These are phyloP conservation scores for Argopecten irradians DNA, from an alignment of 1,140 invertebrate genomes.

Conservation along the genomic window DNA sequence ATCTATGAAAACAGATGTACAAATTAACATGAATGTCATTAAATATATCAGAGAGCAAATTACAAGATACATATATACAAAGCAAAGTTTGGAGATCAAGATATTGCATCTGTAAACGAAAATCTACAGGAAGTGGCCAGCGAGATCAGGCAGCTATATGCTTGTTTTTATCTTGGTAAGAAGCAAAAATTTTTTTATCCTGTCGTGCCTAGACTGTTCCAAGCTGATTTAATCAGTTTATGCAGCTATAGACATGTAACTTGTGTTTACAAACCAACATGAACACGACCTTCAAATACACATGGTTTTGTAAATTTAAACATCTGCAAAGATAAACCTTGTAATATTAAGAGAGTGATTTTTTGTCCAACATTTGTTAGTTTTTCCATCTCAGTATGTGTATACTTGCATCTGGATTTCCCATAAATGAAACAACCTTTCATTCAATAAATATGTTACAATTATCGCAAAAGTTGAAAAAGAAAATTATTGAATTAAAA, in stretches of 20 bases:
- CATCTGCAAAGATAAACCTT: background rate
- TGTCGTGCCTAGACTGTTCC: background rate
- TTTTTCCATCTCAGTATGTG: too few species aligned
- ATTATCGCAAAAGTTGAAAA: too few species aligned
- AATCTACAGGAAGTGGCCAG: background rate
- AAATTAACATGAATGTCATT: too few species aligned
- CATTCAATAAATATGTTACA: too few species aligned
- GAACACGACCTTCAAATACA: constrained; percentile 2
- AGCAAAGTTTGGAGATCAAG: background rate
- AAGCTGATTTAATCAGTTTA: background rate
- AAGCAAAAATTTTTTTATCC: background rate
- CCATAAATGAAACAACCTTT: too few species aligned
- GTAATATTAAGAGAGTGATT: background rate
- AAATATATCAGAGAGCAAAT: background rate
- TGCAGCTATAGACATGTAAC: background rate
- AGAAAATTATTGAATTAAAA: too few species aligned
- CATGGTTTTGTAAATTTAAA: constrained; percentile 1
- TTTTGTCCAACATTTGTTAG: background rate
- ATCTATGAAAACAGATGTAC: too few species aligned
- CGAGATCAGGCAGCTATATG: background rate
- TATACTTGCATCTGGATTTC: too few species aligned
- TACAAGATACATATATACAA: background rate
- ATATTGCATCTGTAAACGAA: background rate
- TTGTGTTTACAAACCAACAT: constrained; percentile 10
- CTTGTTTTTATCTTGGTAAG: background rate